These are phyloP conservation scores for Congeria kusceri DNA, from an alignment of 2,888 invertebrate genomes.

Conservation along the genomic window DNA sequence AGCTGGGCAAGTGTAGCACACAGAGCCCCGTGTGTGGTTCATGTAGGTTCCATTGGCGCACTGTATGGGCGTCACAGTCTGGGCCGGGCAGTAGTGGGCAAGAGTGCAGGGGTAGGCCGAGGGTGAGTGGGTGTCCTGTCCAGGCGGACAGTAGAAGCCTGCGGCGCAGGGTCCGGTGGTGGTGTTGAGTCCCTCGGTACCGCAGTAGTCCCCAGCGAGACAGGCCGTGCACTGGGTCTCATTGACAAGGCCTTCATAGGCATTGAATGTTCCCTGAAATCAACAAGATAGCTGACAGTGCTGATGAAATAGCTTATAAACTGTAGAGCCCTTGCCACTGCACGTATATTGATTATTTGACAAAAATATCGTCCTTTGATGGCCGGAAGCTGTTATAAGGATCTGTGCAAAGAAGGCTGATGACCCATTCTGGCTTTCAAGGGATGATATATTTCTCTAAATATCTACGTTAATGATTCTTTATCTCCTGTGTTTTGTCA, in stretches of 20 bases:
- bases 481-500: too few species aligned
- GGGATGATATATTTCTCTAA: too few species aligned
- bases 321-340: too few species aligned
- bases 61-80: conserved; percentile 76
- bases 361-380: too few species aligned
- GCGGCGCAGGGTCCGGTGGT: conserved; percentile 79
- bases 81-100: conserved; percentile 77
- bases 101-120: conserved; percentile 74
- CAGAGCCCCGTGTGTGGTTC: conserved; percentile 77
- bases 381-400: too few species aligned
- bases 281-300: too few species aligned
- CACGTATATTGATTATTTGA: too few species aligned
- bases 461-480: too few species aligned
- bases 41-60: conserved; percentile 83
- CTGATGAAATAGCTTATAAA: too few species aligned
- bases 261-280: conserved; percentile 82
- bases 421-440: too few species aligned
- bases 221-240: conserved; percentile 77
- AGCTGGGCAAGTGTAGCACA: conserved; percentile 80
- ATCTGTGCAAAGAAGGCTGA: too few species aligned
- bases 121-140: conserved; percentile 76
- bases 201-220: conserved; percentile 79
- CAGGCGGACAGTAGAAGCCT: conserved; percentile 82
- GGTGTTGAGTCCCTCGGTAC: conserved; percentile 70
- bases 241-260: conserved; percentile 77